Evolutionary conservation across 2,888 invertebrate genomes (phyloP).

Genomic region (Spisula solida): DNA sequence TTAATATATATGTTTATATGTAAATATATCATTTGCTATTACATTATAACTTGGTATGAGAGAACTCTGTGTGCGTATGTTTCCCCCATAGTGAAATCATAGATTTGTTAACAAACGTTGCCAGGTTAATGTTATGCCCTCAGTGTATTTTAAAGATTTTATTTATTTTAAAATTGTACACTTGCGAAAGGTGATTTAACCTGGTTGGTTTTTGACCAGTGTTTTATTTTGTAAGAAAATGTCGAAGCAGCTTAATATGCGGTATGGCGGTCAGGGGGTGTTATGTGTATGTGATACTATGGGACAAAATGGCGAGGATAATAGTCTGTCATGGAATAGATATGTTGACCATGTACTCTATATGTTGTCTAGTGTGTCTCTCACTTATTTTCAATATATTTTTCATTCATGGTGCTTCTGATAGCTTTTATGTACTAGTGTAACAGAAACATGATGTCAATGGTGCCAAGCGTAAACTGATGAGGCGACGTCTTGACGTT

Average conservation of each 20-base stretch:
- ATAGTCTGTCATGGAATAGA: slow-evolving; percentile 12
- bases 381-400: not conserved
- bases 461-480: no score
- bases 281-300: not conserved
- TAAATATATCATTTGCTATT: slow-evolving; percentile 7
- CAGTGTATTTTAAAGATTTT: slow-evolving; percentile 71
- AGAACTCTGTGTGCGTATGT: slow-evolving; percentile 19
- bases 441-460: not conserved
- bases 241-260: slow-evolving; percentile 37
- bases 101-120: slow-evolving; percentile 40
- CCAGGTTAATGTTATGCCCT: slow-evolving; percentile 74
- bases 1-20: not conserved
- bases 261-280: not conserved
- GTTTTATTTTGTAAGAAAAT: slow-evolving; percentile 55
- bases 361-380: not conserved
- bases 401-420: not conserved
- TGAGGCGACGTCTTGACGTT: no score
- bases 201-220: slow-evolving; percentile 66
- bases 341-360: not conserved
- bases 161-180: slow-evolving; percentile 74
- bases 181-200: slow-evolving; percentile 80
- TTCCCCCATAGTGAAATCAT: slow-evolving; percentile 34
- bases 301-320: not conserved
- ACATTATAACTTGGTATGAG: not conserved
- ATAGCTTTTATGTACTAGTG: not conserved